These are phyloP conservation scores for Psylliodes chrysocephalus DNA, from an alignment of 2,888 invertebrate genomes.

Conservation along the genomic window DNA sequence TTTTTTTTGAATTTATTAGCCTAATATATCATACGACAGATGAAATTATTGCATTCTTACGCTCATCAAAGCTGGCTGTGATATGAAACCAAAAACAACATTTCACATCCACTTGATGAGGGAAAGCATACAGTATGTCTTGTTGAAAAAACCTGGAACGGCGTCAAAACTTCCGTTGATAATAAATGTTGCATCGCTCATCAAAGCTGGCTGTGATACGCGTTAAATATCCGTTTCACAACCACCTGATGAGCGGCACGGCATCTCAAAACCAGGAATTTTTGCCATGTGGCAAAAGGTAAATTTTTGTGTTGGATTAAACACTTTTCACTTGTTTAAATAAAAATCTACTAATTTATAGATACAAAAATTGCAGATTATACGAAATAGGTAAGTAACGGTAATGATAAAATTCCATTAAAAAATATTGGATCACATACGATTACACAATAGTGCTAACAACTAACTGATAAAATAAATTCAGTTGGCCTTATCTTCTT, in stretches of 20 bases:
- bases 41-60: conserved; percentile 61
- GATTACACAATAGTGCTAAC: neutral
- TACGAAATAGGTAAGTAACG: too few species aligned
- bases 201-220: conserved; percentile 99
- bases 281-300: too few species aligned
- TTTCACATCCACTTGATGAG: conserved; percentile 91
- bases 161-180: neutral
- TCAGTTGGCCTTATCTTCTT: conserved; percentile 1
- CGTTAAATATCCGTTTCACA: conserved; percentile 78
- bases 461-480: conserved; percentile 1
- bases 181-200: conserved; percentile 76
- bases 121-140: conserved; percentile 63
- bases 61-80: conserved; percentile 99
- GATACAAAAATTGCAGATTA: too few species aligned
- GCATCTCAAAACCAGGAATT: conserved; percentile 41
- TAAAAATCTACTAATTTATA: too few species aligned
- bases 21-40: neutral
- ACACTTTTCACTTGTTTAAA: neutral
- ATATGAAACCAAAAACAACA: conserved; percentile 77
- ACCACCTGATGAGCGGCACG: conserved; percentile 88
- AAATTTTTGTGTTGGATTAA: too few species aligned
- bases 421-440: neutral
- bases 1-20: too few species aligned
- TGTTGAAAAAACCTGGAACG: conserved; percentile 1
- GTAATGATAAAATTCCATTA: neutral